phyloP scores from a whole-genome alignment of 2,888 invertebrate species.

The Cepaea hortensis region DNA sequence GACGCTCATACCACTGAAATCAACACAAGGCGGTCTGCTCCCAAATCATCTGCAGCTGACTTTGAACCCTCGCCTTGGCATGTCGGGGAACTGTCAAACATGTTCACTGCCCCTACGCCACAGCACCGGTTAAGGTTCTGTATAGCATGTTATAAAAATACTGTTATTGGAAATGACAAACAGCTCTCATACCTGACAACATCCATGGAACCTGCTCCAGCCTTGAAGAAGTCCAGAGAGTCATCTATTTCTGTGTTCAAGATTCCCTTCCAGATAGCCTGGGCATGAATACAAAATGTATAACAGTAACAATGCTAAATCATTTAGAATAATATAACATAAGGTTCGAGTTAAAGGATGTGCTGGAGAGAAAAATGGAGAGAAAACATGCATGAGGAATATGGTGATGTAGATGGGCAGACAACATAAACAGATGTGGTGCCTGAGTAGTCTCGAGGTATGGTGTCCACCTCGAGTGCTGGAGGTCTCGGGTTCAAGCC shows the following conservation, averaged over 20 bases:
- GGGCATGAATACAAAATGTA: conserved; percentile 50
- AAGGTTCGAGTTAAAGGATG: too few species aligned
- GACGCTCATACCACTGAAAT: too few species aligned
- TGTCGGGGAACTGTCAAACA: too few species aligned
- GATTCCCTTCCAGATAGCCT: conserved; percentile 89
- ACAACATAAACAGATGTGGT: background rate
- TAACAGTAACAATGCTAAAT: background rate
- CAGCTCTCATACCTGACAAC: conserved; percentile 82
- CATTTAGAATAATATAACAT: too few species aligned
- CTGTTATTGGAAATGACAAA: background rate
- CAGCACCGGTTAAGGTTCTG: background rate
- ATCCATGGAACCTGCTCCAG: conserved; percentile 99
- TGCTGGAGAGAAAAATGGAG: too few species aligned
- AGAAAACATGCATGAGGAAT: background rate
- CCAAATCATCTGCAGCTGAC: too few species aligned
- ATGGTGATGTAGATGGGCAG: background rate
- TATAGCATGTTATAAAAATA: background rate
- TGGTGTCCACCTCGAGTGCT: too few species aligned
- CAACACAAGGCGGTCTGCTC: too few species aligned
- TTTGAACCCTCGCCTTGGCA: too few species aligned
- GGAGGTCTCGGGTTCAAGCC: too few species aligned
- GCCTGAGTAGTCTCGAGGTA: too few species aligned
- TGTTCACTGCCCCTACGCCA: too few species aligned
- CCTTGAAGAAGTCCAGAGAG: conserved; percentile 92
- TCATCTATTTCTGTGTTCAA: conserved; percentile 83